Base-by-base conservation (phyloP, 1,140 invertebrate species). In the Microvelia longipes region DNA sequence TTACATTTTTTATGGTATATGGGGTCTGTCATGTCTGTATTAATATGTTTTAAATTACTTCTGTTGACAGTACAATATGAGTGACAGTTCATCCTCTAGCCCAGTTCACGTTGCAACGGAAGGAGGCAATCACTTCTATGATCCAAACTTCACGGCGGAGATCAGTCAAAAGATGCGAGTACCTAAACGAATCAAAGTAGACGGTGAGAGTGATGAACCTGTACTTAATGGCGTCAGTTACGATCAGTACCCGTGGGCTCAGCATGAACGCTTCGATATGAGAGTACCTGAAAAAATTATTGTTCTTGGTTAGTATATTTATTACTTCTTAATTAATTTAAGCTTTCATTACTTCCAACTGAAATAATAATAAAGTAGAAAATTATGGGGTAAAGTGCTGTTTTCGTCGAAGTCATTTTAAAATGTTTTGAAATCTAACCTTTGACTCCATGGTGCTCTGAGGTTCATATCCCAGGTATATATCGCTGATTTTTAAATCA, bases 201-300 rank as follows among this genome's bases (percentile, higher is more conserved):
- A 83, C 71, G 87, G 87, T 15, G 86, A 85, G 72, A 85, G 84
- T 71, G 85, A 85, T 74, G 69, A 77, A 1, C 71, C 71, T 76
- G 77, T 79, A 67, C 82, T 81, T 30, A 87, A 87, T 79, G 83
- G 84, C 25, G 67, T 82, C 14, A 80, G 28, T 50, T 70, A 81
- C 29, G 80, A 82, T 69, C 81, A 79, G 29, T n/a, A n/a, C n/a
- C 81, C 79, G 29, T 90, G 88, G 88, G 85, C 84, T 78, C 69
- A 77, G 15, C 81, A 81, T 77, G 88, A 91, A 73, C 90, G 90
- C 80, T 86, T 90, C 78, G 86, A 90, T 72, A 95, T 94, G 92
- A 87, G 87, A 77, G 92, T 95, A 29, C 92, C 92, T n/a, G 92
- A 94, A 74, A 83, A 91, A 76, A 94, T 95, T 79, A 82, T 94